Evolutionary conservation across 2,888 invertebrate species (phyloP), one percentile per base, ranked within the genome.

Genomic region (Leucoma salicis): DNA sequence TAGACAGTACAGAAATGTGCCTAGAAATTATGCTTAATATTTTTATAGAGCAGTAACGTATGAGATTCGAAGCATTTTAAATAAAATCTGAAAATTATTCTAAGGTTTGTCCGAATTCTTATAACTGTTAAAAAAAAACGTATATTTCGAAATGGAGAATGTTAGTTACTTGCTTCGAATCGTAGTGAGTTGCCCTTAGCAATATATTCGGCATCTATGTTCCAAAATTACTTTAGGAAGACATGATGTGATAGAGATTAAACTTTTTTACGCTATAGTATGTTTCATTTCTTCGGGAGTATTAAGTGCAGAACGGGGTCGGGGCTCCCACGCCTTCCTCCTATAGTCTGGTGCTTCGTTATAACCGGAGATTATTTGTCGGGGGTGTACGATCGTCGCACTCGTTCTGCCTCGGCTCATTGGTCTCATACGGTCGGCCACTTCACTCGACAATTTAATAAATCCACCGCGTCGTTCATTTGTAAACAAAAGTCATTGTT

Each of bases 401-500:
- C 78, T 81, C 76, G 72, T 70, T 71, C 66, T 68, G 65, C 62
- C 67, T 70, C 74, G 67, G 66, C 74, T 75, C 76, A 80, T 80
- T 79, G 75, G 75, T 66, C 71, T 70, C 66, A 59, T 64, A 64
- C 66, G 61, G 61, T 57, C 71, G 70, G 66, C 70, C 74, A 75
- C 70, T 74, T 66, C 73, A 70, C 78, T 76, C 72, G 72, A 58
- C 81, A 75, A 78, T 79, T 84, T 82, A 84, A 75, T 86, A 81
- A 82, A 81, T 77, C 74, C 73, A 67, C 70, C 70, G 79, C 82
- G 79, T 70, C 72, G 66, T 63, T 63, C 75, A 78, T 83, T 82
- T 84, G 82, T 85, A 89, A 88, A 89, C 88, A 88, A 85, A 87
- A 88, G 70, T 81, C 87, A 86, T 89, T 88, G 87, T 89, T 86